Evolutionary conservation across 2,113 vertebrate genomes (phyloP).

Genomic region (Vidua chalybeata): DNA sequence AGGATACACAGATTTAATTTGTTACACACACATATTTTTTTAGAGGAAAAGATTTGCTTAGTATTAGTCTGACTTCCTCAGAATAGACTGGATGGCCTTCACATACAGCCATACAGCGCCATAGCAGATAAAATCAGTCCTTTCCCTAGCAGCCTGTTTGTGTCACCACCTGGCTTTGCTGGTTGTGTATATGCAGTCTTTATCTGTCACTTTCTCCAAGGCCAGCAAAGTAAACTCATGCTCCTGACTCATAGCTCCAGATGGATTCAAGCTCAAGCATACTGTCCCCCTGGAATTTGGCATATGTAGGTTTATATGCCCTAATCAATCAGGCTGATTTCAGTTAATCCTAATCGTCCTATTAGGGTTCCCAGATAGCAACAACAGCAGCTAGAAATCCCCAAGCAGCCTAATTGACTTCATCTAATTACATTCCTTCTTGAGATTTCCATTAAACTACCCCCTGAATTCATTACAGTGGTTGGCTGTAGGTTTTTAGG

Average conservation of each 20-base stretch:
- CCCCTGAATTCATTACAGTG: slow-evolving; percentile 56
- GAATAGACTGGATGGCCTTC: neutral
- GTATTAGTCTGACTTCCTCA: neutral
- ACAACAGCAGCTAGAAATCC: slow-evolving; percentile 69
- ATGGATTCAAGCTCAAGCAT: slow-evolving; percentile 57
- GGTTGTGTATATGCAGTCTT: slow-evolving; percentile 5
- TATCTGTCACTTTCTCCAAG: slow-evolving; percentile 35
- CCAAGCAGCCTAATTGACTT: slow-evolving; percentile 74
- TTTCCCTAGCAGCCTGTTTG: slow-evolving; percentile 12
- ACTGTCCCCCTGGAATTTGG: slow-evolving; percentile 27
- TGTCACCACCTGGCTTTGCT: neutral
- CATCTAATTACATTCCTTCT: slow-evolving; percentile 75
- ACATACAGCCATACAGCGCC: neutral
- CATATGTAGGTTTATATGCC: slow-evolving; percentile 56
- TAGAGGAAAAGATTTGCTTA: neutral
- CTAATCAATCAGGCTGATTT: slow-evolving; percentile 74
- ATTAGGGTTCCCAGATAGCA: slow-evolving; percentile 72
- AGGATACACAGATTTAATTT: neutral
- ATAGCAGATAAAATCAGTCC: slow-evolving; percentile 25
- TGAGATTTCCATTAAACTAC: slow-evolving; percentile 67
- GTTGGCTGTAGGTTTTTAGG: slow-evolving; percentile 38
- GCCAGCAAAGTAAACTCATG: slow-evolving; percentile 53
- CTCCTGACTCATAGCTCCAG: slow-evolving; percentile 61
- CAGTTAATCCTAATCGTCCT: slow-evolving; percentile 75
- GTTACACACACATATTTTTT: neutral